Percentiles rank a stretch among this genome's conserved stretches.
These are phyloP conservation scores for Amblyopsis rosae DNA, from an alignment of 2,113 vertebrate genomes.

Conservation along the genomic window DNA sequence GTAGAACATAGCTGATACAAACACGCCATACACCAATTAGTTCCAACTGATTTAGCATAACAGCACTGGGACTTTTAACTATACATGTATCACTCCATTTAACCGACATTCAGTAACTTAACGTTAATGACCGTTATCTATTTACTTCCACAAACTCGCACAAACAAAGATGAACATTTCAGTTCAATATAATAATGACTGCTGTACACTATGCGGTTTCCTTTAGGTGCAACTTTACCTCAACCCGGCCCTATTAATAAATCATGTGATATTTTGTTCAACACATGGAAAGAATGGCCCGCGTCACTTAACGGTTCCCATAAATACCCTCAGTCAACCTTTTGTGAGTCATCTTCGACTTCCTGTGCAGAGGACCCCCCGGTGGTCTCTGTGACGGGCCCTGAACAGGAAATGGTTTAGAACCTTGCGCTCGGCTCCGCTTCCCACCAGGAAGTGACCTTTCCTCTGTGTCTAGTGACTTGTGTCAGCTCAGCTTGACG, in stretches of 20 bases:
- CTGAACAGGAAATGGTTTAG: slow-evolving; percentile 33
- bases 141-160: too few species aligned
- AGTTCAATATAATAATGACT: too few species aligned
- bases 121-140: too few species aligned
- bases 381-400: slow-evolving; percentile 22
- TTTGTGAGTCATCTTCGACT: slow-evolving; percentile 16
- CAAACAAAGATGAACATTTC: too few species aligned
- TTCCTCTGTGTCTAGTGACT: not conserved
- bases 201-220: not conserved
- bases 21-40: too few species aligned
- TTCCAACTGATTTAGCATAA: too few species aligned
- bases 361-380: slow-evolving; percentile 42
- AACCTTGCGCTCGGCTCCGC: not conserved
- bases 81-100: too few species aligned
- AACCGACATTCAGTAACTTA: too few species aligned
- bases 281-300: not conserved
- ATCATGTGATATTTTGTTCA: slow-evolving; percentile 7
- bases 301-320: not conserved
- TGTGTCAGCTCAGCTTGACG: not conserved
- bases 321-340: slow-evolving; percentile 2
- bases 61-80: too few species aligned
- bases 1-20: not conserved
- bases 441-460: slow-evolving; percentile 7
- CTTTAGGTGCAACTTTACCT: slow-evolving; percentile 15
- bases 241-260: not conserved